Evolutionary conservation across 2,888 invertebrate species (phyloP).

Genomic region (Leptothorax acervorum): DNA sequence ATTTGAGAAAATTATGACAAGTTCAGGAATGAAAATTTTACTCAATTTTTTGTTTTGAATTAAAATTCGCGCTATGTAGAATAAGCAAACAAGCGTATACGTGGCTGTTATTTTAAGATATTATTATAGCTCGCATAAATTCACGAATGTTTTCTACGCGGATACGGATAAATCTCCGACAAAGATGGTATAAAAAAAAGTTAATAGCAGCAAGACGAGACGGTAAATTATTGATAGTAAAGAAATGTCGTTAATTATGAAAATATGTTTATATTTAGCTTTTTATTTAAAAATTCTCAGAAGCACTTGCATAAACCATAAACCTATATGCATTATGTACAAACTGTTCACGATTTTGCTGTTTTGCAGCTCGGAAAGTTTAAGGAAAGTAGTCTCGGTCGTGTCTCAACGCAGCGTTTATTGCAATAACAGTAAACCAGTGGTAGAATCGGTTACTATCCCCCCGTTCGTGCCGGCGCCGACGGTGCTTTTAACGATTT

Average conservation of each 20-base stretch:
- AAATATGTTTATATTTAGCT: not conserved
- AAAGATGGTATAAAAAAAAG: not conserved
- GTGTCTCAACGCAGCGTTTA: constrained; percentile 1
- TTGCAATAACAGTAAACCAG: constrained; percentile 40
- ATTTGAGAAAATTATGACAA: not conserved
- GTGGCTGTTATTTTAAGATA: constrained; percentile 18
- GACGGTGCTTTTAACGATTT: constrained; percentile 44
- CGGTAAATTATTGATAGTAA: not conserved
- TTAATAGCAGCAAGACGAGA: not conserved
- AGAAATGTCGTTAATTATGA: not conserved
- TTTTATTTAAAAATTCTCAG: not conserved
- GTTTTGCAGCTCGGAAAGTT: not conserved
- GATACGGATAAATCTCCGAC: constrained; percentile 9
- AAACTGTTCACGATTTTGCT: not conserved
- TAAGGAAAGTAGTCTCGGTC: constrained; percentile 7
- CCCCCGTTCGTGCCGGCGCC: not conserved
- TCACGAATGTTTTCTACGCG: not conserved
- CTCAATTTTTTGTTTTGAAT: not conserved
- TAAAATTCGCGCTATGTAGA: not conserved
- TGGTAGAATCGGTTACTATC: constrained; percentile 27
- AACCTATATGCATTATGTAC: not conserved
- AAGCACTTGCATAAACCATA: not conserved
- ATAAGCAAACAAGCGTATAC: not conserved
- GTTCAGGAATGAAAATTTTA: not conserved
- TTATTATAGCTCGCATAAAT: not conserved